Evolutionary conservation across 23 tunicate species (phyloP).

Genomic region (Trididemnum nubilum): DNA sequence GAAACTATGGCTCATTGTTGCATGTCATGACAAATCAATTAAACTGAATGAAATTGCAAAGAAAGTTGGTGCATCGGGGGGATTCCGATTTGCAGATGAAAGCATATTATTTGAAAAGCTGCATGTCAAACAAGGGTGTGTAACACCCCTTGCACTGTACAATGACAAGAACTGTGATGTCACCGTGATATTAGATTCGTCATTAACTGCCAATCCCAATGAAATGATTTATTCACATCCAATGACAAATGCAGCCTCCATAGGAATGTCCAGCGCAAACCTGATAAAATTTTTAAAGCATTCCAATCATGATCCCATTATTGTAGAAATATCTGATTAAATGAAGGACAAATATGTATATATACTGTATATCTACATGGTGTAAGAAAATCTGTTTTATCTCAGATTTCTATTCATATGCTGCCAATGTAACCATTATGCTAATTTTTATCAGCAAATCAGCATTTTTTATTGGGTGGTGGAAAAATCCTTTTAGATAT

Average conservation of each 20-base stretch:
- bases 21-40: constrained; percentile 51
- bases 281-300: constrained; percentile 53
- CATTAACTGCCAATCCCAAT: constrained; percentile 32
- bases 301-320: constrained; percentile 55
- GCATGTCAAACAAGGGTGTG: constrained; percentile 80
- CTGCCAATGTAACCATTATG: no score
- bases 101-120: constrained; percentile 62
- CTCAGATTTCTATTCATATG: neutral
- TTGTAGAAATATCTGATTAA: constrained; percentile 15
- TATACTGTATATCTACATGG: neutral
- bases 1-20: constrained; percentile 73
- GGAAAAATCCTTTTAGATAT: no score
- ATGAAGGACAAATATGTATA: neutral
- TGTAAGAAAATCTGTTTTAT: neutral
- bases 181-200: constrained; percentile 50
- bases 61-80: constrained; percentile 52
- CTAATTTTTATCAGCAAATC: no score
- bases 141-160: constrained; percentile 69
- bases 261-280: constrained; percentile 57
- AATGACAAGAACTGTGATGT: constrained; percentile 56
- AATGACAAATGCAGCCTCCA: constrained; percentile 67
- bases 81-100: constrained; percentile 90
- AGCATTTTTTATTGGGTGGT: no score
- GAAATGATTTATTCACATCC: constrained; percentile 84
- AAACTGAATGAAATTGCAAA: constrained; percentile 58